Base-by-base conservation (phyloP, 92 coral and sea anemone species). In the Heteractis magnifica region DNA sequence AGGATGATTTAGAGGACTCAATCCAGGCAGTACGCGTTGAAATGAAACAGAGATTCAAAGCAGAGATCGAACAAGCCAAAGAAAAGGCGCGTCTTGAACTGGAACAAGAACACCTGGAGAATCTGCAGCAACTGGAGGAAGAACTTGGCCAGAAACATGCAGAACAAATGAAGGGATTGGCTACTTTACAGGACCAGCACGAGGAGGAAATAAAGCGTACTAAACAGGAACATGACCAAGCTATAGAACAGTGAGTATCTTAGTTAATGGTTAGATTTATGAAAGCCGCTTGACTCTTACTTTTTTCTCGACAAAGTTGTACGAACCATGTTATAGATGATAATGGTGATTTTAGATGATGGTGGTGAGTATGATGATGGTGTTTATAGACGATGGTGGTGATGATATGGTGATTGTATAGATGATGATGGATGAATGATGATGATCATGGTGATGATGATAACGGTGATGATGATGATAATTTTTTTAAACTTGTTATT, bases 61-160 rank as follows among this genome's bases (percentile, higher is more conserved):
- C 95, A 6, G 95, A 94, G 82, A 86, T 96, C 41, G 93, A 94
- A 83, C 92, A 94, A 89, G 97, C 99, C 12, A 93, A 92, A 75
- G 99, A 97, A 77, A 87, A 92, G 6, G 99, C 98, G 5, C 94
- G 95, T 10, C 90, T 90, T 65, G 97, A 92, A 72, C 88, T 97
- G 4, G 99, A 97, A 77, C 94, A 94, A 83, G 99, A 94, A 85
- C 99, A 97, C 51, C 78, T 97, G 21, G 97, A 97, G 71, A 97
- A 89, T 89, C 83, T 97, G 70, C 91, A 93, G 60, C 94, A 92
- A 52, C 95, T 97, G 7, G 99, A 97, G 85, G 77, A 86, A 13
- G 88, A 84, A 81, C 92, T 97, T 77, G 97, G 83, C 44, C 89
- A 90, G 77, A 94, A 92, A 76, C 99, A 97, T 86, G 91, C 88